These are phyloP conservation scores for Sander vitreus DNA, from an alignment of 2,113 vertebrate species.

Conservation along the genomic window DNA sequence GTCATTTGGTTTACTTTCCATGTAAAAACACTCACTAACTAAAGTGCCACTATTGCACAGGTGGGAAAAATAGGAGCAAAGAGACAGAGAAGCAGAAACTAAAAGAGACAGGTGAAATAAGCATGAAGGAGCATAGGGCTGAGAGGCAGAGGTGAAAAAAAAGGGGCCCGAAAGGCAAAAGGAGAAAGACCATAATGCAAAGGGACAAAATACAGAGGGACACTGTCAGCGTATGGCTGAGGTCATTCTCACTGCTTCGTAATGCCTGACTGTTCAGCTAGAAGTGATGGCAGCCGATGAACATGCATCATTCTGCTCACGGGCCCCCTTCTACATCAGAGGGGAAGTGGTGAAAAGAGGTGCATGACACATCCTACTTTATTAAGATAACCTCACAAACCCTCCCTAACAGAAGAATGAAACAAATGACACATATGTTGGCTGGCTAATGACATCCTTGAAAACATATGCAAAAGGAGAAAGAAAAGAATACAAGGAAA, in stretches of 20 bases:
- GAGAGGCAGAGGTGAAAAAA: slow-evolving; percentile 25
- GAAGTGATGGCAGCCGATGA: slow-evolving; percentile 63
- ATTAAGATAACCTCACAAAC: slow-evolving; percentile 48
- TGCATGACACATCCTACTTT: slow-evolving; percentile 63
- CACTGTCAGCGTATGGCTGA: slow-evolving; percentile 69
- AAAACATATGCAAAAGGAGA: neutral
- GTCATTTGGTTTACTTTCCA: slow-evolving; percentile 33
- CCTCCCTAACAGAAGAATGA: slow-evolving; percentile 38
- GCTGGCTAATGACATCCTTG: slow-evolving; percentile 39
- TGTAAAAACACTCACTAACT: slow-evolving; percentile 10
- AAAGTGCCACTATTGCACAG: neutral
- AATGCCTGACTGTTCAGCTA: slow-evolving; percentile 70
- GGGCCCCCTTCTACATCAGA: slow-evolving; percentile 40
- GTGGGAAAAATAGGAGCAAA: slow-evolving; percentile 9
- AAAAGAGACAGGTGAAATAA: slow-evolving; percentile 51
- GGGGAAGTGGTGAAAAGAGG: slow-evolving; percentile 66
- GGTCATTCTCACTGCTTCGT: slow-evolving; percentile 61
- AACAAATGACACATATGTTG: slow-evolving; percentile 46
- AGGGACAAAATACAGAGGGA: slow-evolving; percentile 78
- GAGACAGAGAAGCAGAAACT: slow-evolving; percentile 25
- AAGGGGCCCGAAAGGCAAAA: slow-evolving; percentile 24
- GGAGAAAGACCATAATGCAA: slow-evolving; percentile 62
- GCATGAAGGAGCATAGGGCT: slow-evolving; percentile 24
- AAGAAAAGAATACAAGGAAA: slow-evolving; percentile 14
- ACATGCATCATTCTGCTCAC: slow-evolving; percentile 72